These are phyloP conservation scores for Circaetus cinerascens DNA, from an alignment of 2,113 vertebrate species.

Conservation along the genomic window DNA sequence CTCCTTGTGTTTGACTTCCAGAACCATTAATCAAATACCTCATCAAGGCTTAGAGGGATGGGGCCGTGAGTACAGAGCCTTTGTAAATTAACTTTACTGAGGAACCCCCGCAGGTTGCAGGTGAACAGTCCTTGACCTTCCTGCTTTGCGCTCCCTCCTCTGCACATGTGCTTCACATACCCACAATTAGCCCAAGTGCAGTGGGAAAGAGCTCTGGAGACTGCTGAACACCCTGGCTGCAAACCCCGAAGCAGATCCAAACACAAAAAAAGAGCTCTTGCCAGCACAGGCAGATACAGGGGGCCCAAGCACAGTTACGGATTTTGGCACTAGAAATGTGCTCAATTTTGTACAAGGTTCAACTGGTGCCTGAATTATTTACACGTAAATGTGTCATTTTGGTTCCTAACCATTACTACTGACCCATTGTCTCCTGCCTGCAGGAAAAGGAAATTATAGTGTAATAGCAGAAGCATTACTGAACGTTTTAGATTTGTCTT, in stretches of 20 bases:
- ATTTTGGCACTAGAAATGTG: neutral
- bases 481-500: neutral
- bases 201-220: neutral
- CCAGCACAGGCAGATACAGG: neutral
- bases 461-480: neutral
- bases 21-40: constrained; percentile 22
- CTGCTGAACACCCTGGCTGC: neutral
- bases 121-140: constrained; percentile 41
- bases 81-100: constrained; percentile 42
- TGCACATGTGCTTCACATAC: constrained; percentile 5
- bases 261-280: neutral
- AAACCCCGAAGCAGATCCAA: neutral
- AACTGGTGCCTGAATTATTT: neutral
- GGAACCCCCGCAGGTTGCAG: neutral
- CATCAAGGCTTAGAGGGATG: neutral
- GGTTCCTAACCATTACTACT: neutral
- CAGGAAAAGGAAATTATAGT: neutral
- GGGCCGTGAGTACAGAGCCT: neutral
- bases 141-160: neutral
- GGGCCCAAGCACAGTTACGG: neutral
- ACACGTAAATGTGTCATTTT: neutral
- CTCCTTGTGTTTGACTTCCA: neutral
- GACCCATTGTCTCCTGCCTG: neutral
- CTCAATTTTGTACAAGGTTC: neutral
- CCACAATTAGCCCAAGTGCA: neutral